Base-by-base conservation (phyloP, 2,113 vertebrate genomes). In the Vireo altiloquus region DNA sequence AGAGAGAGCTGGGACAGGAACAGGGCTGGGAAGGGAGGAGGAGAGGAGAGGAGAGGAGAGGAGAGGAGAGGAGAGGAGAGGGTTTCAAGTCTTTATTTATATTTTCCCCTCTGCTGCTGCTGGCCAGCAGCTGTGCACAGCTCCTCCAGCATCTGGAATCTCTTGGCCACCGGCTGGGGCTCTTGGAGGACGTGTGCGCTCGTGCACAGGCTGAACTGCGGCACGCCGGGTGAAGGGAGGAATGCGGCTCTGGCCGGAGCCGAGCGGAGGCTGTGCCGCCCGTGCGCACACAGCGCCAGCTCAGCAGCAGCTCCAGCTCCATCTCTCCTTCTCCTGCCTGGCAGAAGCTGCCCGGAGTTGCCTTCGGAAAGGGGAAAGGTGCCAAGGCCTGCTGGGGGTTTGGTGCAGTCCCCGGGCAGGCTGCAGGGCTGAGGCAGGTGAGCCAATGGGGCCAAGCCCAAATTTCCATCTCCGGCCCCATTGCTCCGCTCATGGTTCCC, bases 121-220 rank as follows among this genome's bases (percentile, higher is more conserved):
- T 95, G 95, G 95, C 92, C 65, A 1, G 87, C 95, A 95, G 95
- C 93, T 97, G 91, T 89, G 85, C 65, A 57, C 82, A 64, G 78
- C 82, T 96, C 81, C 89, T 94, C 86, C 95, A 93, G 83, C 96
- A 96, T 96, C 95, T 97, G 96, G 91, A 97, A 66, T 22, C 39
- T 89, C 88, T 93, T 95, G 97, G 95, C 89, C 90, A 94, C 27
- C n/a, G 50, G 91, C 90, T 93, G 91, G 82, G 84, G 90, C 77
- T 94, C 61, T 88, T 82, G 86, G 88, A 96, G 88, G 90, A 92
- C 63, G 89, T 83, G 93, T 70, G 52, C 1, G 1, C 95, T 81
- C 35, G 31, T 85, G 90, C 83, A 44, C 71, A 57, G 49, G 4
- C 82, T 74, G 95, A 49, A 9, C 46, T 2, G 59, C 74, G 1